A percentile compares a stretch with the other conserved stretches of the same genome.
Conservation (phyloP, 2,797 vertebrate species). For the Mycteria americana region DNA sequence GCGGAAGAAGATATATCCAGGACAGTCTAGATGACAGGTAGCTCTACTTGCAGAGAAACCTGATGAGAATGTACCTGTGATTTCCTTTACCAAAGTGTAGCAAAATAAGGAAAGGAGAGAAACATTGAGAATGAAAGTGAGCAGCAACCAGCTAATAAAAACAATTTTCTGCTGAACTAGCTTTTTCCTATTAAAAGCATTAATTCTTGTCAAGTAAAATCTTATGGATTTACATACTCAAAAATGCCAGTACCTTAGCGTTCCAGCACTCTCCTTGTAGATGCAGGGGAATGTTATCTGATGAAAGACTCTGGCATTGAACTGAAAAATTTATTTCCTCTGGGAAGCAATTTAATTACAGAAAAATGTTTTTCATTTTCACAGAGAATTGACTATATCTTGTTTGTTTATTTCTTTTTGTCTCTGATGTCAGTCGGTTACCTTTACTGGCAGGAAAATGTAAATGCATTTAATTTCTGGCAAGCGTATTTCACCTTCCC, state of each 20-base stretch:
- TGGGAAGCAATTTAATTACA: constrained; percentile 44
- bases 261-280: not conserved
- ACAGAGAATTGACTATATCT: not conserved
- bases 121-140: not conserved
- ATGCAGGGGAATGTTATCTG: not conserved
- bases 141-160: not conserved
- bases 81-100: not conserved
- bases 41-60: not conserved
- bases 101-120: not conserved
- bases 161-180: not conserved
- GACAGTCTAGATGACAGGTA: not conserved
- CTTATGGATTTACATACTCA: not conserved
- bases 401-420: constrained; percentile 30
- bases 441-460: constrained; percentile 25
- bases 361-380: constrained; percentile 16
- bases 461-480: constrained; percentile 23
- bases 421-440: not conserved
- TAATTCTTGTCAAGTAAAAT: not conserved
- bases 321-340: constrained; percentile 29
- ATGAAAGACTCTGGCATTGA: not conserved
- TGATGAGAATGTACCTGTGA: not conserved
- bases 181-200: not conserved
- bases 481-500: not conserved
- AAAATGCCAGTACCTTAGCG: not conserved
- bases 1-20: not conserved